A percentile compares a stretch with the other conserved stretches of the same genome.
Conservation (phyloP, 1,140 invertebrate genomes). For the Berghia stephanieae region DNA sequence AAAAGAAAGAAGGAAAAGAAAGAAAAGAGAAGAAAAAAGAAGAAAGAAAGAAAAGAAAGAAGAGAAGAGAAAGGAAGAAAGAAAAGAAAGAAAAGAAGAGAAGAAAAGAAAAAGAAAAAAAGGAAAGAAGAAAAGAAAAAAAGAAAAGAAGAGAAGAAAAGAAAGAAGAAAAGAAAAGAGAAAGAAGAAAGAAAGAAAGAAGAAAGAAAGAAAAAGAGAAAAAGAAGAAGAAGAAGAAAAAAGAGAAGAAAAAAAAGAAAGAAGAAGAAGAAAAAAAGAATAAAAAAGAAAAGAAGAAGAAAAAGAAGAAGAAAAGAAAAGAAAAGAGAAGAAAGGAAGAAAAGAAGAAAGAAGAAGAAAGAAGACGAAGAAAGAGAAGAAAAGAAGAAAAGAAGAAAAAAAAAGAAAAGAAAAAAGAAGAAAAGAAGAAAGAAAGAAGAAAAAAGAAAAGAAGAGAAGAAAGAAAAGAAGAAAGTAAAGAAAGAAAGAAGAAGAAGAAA, state of each 20-base stretch:
- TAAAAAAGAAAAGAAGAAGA: neutral
- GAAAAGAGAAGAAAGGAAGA: neutral
- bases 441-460: neutral
- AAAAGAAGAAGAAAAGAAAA: neutral
- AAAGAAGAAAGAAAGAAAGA: neutral
- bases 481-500: neutral
- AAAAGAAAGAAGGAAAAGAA: neutral
- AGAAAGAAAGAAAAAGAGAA: neutral
- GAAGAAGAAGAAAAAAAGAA: neutral
- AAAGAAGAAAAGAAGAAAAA: too few species aligned
- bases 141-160: neutral
- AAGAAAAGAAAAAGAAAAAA: neutral
- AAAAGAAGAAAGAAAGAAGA: neutral
- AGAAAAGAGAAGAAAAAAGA: neutral
- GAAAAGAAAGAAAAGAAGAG: too few species aligned
- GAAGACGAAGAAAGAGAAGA: too few species aligned
- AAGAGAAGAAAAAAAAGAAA: neutral
- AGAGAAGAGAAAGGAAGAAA: neutral
- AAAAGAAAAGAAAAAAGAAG: neutral
- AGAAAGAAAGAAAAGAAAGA: neutral
- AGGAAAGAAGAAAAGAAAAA: neutral
- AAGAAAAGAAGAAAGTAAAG: neutral
- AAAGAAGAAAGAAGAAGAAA: neutral
- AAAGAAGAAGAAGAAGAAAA: constrained; percentile 12
- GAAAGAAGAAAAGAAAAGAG: neutral